A percentile compares a stretch with the other conserved stretches of the same genome.
phyloP scores from a whole-genome alignment of 2,888 invertebrate genomes.

The Heteromyza rotundicornis region DNA sequence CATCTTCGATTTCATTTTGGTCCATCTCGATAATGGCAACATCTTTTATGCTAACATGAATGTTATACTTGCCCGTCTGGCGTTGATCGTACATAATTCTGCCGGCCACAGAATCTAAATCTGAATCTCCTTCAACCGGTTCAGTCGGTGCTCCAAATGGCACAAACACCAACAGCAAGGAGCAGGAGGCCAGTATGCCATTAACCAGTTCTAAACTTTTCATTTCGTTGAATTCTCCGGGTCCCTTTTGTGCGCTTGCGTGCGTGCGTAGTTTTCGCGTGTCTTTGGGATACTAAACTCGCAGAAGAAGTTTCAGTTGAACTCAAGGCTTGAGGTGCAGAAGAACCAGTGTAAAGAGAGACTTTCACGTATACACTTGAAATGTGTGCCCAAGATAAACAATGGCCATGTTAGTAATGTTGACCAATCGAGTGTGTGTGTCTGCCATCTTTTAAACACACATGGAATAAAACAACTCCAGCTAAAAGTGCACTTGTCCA shows the following conservation, averaged over 20 bases:
- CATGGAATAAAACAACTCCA: too few species aligned
- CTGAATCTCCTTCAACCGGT: not conserved
- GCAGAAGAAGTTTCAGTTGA: too few species aligned
- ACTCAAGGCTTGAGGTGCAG: too few species aligned
- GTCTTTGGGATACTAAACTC: slow-evolving; percentile 21
- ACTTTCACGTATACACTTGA: too few species aligned
- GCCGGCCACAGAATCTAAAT: slow-evolving; percentile 34
- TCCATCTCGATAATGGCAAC: slow-evolving; percentile 71
- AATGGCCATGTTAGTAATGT: too few species aligned
- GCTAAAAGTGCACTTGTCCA: too few species aligned
- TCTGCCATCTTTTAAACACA: too few species aligned
- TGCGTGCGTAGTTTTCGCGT: slow-evolving; percentile 22
- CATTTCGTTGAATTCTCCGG: slow-evolving; percentile 9
- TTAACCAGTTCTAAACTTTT: slow-evolving; percentile 17
- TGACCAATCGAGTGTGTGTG: too few species aligned
- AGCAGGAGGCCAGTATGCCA: not conserved
- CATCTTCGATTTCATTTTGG: slow-evolving; percentile 54
- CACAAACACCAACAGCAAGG: slow-evolving; percentile 1
- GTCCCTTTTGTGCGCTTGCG: not conserved
- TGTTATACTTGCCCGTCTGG: slow-evolving; percentile 79
- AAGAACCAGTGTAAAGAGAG: too few species aligned
- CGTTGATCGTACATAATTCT: slow-evolving; percentile 69
- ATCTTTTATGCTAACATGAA: slow-evolving; percentile 80
- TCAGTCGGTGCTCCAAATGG: not conserved
- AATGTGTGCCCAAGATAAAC: too few species aligned